phyloP scores from a whole-genome alignment of 2,888 invertebrate species.

The Tiphia femorata region DNA sequence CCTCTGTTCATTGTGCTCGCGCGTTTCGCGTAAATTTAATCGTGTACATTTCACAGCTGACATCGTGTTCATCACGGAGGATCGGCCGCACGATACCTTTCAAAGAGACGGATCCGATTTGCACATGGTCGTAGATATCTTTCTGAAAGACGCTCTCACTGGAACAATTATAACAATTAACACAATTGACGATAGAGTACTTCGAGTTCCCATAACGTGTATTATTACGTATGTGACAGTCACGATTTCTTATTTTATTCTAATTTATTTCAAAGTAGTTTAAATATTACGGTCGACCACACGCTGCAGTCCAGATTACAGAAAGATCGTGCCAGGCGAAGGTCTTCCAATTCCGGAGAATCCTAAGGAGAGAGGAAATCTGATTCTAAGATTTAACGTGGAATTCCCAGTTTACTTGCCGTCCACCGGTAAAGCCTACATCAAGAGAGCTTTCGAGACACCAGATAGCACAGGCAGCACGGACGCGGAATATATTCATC shows the following conservation, averaged over 20 bases:
- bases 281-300: too few relatives aligned
- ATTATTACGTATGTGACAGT: slow-evolving; percentile 75
- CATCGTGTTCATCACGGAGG: slow-evolving; percentile 81
- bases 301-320: slow-evolving; percentile 76
- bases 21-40: slow-evolving; percentile 13
- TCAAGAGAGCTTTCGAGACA: slow-evolving; percentile 54
- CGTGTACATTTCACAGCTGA: slow-evolving; percentile 78
- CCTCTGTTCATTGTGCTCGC: neutral
- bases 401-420: slow-evolving; percentile 73
- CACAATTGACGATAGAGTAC: slow-evolving; percentile 79
- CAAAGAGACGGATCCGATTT: slow-evolving; percentile 78
- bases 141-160: slow-evolving; percentile 79
- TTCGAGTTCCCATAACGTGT: slow-evolving; percentile 80
- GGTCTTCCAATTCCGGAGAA: slow-evolving; percentile 79
- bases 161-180: slow-evolving; percentile 77
- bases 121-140: slow-evolving; percentile 73
- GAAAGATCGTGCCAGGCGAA: slow-evolving; percentile 79
- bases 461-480: slow-evolving; percentile 22
- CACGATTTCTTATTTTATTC: too few relatives aligned
- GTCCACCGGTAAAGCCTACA: slow-evolving; percentile 66
- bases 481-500: slow-evolving; percentile 44
- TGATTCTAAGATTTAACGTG: slow-evolving; percentile 78
- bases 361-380: slow-evolving; percentile 76
- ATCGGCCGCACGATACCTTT: slow-evolving; percentile 78
- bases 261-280: too few relatives aligned